Evolutionary conservation across 2,797 vertebrate species (phyloP).

Genomic region (Parauchenoglanis ngamensis): DNA sequence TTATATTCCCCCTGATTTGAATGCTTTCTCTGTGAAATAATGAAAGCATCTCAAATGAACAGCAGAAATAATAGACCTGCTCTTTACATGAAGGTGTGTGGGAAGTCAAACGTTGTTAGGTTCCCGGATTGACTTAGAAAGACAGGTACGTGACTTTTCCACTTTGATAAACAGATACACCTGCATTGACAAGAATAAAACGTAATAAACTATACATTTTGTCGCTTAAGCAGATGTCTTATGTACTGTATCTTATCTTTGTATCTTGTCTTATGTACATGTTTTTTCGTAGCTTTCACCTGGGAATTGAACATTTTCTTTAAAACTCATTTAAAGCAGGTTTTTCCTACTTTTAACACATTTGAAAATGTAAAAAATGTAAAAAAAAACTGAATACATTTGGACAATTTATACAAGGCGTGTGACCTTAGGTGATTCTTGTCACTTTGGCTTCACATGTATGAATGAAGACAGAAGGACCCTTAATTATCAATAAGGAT

Average conservation of each 20-base stretch:
- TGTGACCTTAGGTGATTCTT: neutral
- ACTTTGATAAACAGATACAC: neutral
- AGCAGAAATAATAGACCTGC: constrained; percentile 1
- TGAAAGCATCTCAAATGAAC: neutral
- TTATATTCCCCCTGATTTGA: neutral
- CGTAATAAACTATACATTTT: neutral
- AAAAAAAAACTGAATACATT: neutral
- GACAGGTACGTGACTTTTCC: neutral
- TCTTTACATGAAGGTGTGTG: neutral
- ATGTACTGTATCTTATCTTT: neutral
- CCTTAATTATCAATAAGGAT: neutral
- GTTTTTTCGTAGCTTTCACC: neutral
- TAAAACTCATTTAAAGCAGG: neutral
- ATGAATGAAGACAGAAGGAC: neutral
- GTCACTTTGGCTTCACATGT: neutral
- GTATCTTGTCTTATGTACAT: neutral
- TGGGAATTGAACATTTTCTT: neutral
- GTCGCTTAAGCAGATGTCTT: neutral
- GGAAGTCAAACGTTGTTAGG: neutral
- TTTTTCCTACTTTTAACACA: neutral
- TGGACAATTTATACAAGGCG: neutral
- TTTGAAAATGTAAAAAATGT: neutral
- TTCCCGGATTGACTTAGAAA: neutral
- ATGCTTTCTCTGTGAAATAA: neutral
- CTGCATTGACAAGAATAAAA: neutral